phyloP scores from a whole-genome alignment of 2,888 invertebrate genomes.

The Acanthacorydalis orientalis region DNA sequence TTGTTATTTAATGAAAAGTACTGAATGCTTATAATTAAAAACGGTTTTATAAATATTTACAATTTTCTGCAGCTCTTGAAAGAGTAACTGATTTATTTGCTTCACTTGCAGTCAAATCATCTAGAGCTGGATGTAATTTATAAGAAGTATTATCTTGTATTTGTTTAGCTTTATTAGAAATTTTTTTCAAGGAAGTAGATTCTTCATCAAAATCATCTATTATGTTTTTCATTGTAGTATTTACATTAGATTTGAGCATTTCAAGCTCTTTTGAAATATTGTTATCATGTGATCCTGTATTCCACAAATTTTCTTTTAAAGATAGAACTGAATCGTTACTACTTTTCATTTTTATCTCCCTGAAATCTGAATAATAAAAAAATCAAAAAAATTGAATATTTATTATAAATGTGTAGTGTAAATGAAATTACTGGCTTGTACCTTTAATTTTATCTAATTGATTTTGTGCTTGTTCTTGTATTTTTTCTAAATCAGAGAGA shows the following conservation, averaged over 20 bases:
- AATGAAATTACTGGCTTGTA: too few species aligned
- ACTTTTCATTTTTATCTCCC: neutral
- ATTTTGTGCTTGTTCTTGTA: slow-evolving; percentile 34
- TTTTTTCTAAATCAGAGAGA: slow-evolving; percentile 32
- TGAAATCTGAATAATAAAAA: neutral
- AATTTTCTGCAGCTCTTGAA: slow-evolving; percentile 1
- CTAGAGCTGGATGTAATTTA: slow-evolving; percentile 4
- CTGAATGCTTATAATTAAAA: neutral
- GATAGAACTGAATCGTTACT: neutral
- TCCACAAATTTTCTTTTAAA: slow-evolving; percentile 17
- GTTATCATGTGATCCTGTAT: slow-evolving; percentile 23
- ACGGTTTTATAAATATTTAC: neutral
- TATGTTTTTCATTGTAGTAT: slow-evolving; percentile 17
- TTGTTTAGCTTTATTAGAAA: slow-evolving; percentile 4
- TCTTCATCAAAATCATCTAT: slow-evolving; percentile 17
- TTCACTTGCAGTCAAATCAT: slow-evolving; percentile 4
- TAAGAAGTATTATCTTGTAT: slow-evolving; percentile 3
- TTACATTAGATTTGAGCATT: slow-evolving; percentile 14
- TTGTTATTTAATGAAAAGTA: neutral
- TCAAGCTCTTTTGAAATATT: slow-evolving; percentile 22
- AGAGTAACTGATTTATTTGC: slow-evolving; percentile 4
- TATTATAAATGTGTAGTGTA: too few species aligned
- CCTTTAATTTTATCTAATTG: slow-evolving; percentile 31
- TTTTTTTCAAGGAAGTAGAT: slow-evolving; percentile 20
- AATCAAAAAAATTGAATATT: too few species aligned